Evolutionary conservation across 2,888 invertebrate species (phyloP).

Genomic region (Ecliptopera silaceata): DNA sequence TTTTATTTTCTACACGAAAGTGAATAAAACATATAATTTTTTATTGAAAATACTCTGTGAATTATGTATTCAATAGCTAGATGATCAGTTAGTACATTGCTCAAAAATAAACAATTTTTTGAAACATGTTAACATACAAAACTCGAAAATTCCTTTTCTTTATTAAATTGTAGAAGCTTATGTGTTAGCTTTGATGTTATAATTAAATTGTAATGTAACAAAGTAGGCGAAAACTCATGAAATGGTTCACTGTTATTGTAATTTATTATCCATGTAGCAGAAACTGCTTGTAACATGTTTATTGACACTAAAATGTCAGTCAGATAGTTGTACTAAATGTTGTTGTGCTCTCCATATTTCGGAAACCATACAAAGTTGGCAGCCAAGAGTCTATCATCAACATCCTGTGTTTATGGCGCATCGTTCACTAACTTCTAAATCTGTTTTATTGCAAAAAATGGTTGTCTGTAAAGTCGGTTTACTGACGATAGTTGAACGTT

Average conservation of each 20-base stretch:
- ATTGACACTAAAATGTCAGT: slow-evolving; percentile 31
- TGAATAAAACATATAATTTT: no score
- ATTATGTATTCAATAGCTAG: no score
- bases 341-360: neutral
- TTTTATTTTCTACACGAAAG: no score
- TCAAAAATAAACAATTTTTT: no score
- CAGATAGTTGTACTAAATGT: slow-evolving; percentile 17
- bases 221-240: neutral
- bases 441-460: neutral
- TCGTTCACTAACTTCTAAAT: neutral
- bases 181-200: no score
- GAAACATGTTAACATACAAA: no score
- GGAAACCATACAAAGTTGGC: slow-evolving; percentile 10
- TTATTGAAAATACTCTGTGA: no score
- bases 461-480: no score
- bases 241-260: neutral
- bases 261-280: slow-evolving; percentile 24
- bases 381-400: neutral
- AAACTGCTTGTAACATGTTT: slow-evolving; percentile 22
- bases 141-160: no score
- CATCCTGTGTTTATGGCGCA: neutral
- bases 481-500: no score
- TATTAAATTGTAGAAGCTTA: no score
- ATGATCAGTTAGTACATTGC: no score
- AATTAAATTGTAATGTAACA: neutral